Evolutionary conservation across 2,797 vertebrate species (phyloP), one percentile per base, ranked within the genome.

Genomic region (Gadopsis bispinosus): DNA sequence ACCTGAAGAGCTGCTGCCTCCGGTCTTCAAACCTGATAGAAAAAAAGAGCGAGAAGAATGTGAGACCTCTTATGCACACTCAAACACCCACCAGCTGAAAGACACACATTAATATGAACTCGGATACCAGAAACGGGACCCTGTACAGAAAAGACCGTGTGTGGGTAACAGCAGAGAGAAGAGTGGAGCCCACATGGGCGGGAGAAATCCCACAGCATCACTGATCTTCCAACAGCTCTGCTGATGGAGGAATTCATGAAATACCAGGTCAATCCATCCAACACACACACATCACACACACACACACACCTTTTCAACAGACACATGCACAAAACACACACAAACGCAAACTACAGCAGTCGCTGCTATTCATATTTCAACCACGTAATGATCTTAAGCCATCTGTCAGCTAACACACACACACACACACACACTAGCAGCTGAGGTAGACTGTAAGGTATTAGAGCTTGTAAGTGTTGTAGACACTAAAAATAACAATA

Each of bases 1-100:
- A 68, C 97, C 96, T 5, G 97, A 95, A 0, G 97, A 96, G 45
- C 97, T 96, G 56, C 94, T 95, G 64, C 97, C 97, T 70, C 98
- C 98, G 1, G 97, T 97, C 93, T 99, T 99, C 82, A 99, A 96
- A 87, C 98, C 98, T 99, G 71, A 20, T 22, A 69, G 39, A 39
- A 58, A 70, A 7, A 79, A 65, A 51, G 5, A 60, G 17, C 48
- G 50, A 77, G 22, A 54, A 37, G 39, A 81, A 63, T 1, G 39
- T 83, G 65, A 88, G 72, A 56, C 45, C 6, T 66, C 22, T 33
- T 1, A 50, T 31, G 54, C 65, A 76, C 48, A 59, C 47, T 75
- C 39, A 56, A 74, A 85, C 81, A 63, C 50, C 47, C 69, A 83
- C 70, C 11, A n/a, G 12, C 60, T 70, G n/a, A 68, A 59, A 19